phyloP scores from a whole-genome alignment of 2,797 vertebrate genomes.

The Gymnoscopelus microlampas region DNA sequence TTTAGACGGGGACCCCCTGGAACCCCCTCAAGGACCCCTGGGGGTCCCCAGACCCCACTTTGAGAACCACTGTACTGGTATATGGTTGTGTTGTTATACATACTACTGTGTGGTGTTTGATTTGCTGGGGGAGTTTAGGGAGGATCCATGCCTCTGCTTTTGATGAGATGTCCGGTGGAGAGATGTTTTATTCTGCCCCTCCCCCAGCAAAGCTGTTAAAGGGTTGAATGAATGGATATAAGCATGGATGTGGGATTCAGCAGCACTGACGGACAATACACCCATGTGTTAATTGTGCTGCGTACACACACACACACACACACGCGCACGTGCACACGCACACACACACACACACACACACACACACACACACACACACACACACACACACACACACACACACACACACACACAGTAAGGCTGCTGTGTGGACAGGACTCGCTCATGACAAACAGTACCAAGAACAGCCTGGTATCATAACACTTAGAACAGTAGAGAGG shows the following conservation, averaged over 20 bases:
- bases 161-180: too few relatives aligned
- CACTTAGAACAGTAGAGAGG: too few relatives aligned
- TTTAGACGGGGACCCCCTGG: too few relatives aligned
- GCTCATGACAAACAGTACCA: conserved; percentile 26
- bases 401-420: conserved; percentile 22
- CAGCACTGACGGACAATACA: conserved; percentile 76
- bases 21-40: too few relatives aligned
- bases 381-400: conserved; percentile 15
- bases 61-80: too few relatives aligned
- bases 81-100: too few relatives aligned
- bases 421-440: conserved; percentile 23
- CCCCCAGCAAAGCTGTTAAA: neutral
- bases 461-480: conserved; percentile 32
- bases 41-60: too few relatives aligned
- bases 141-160: too few relatives aligned
- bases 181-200: too few relatives aligned
- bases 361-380: conserved; percentile 63
- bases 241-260: conserved; percentile 29
- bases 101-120: too few relatives aligned
- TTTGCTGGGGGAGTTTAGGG: too few relatives aligned
- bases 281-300: conserved; percentile 77
- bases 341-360: too few relatives aligned
- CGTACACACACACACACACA: conserved; percentile 47
- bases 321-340: conserved; percentile 57
- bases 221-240: neutral